Percentiles rank a stretch among this genome's conserved stretches.
These are phyloP conservation scores for Acanthisitta chloris DNA, from an alignment of 2,113 vertebrate genomes.

Conservation along the genomic window DNA sequence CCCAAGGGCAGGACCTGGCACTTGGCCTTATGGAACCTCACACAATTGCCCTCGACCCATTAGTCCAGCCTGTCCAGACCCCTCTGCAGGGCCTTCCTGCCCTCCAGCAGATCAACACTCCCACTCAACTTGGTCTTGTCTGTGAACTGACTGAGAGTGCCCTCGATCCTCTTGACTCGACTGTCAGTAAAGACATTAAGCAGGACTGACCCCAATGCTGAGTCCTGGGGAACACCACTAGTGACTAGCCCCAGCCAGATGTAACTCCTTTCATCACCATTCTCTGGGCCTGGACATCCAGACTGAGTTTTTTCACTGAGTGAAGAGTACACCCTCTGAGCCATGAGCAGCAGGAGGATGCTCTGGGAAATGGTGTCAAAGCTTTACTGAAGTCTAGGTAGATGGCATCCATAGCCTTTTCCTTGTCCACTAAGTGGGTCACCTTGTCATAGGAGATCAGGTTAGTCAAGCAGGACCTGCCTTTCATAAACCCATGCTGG, in stretches of 20 bases:
- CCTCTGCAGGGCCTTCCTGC: not conserved
- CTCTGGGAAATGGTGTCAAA: not conserved
- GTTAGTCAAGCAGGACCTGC: not conserved
- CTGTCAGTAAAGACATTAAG: not conserved
- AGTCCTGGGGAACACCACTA: not conserved
- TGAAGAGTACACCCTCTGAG: not conserved
- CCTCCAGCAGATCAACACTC: not conserved
- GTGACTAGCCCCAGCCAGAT: not conserved
- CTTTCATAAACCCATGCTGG: not conserved
- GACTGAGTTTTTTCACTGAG: not conserved
- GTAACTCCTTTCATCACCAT: not conserved
- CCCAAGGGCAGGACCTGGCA: not conserved
- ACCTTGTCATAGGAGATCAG: not conserved
- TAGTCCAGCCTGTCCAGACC: not conserved
- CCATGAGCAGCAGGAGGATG: not conserved
- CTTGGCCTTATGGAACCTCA: not conserved
- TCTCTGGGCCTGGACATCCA: rapidly evolving
- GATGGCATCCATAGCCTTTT: not conserved
- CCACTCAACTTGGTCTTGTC: not conserved
- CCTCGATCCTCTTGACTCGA: not conserved
- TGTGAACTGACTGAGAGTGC: not conserved
- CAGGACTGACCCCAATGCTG: not conserved
- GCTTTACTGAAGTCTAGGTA: not conserved
- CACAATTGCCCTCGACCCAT: not conserved
- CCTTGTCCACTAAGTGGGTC: not conserved